A percentile compares a stretch with the other conserved stretches of the same genome.
phyloP scores from a whole-genome alignment of 2,888 invertebrate species.

The Dolichopus griseipennis region DNA sequence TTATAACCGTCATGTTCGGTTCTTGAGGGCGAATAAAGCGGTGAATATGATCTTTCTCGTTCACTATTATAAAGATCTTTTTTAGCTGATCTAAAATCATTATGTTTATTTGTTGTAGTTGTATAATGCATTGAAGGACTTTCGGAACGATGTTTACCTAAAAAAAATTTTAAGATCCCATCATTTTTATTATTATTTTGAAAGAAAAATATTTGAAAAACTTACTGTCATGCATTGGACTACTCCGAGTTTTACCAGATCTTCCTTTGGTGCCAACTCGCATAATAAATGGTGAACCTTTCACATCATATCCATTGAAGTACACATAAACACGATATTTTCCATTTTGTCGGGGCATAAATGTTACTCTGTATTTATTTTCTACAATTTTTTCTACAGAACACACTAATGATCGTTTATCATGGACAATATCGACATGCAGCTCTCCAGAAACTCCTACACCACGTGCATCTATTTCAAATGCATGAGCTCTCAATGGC shows the following conservation, averaged over 20 bases:
- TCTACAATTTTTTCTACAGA: conserved; percentile 70
- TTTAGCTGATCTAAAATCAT: conserved; percentile 35
- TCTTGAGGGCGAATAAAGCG: conserved; percentile 38
- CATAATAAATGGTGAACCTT: conserved; percentile 80
- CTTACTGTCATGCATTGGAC: conserved; percentile 49
- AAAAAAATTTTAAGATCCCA: not conserved
- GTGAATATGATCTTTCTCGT: conserved; percentile 39
- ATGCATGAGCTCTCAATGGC: conserved; percentile 79
- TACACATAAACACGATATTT: conserved; percentile 80
- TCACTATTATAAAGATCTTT: conserved; percentile 27
- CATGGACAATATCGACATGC: conserved; percentile 82
- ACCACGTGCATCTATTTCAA: conserved; percentile 64
- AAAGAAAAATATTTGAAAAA: not conserved
- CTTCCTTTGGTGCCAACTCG: conserved; percentile 68
- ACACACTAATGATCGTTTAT: conserved; percentile 74
- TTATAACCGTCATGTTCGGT: conserved; percentile 37
- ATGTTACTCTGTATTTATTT: conserved; percentile 68
- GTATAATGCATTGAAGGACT: conserved; percentile 44
- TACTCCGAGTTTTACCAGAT: conserved; percentile 47
- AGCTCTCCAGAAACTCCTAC: conserved; percentile 82
- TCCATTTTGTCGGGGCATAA: conserved; percentile 68
- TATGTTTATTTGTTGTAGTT: conserved; percentile 37
- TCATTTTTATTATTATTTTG: not conserved
- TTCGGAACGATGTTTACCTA: conserved; percentile 38
- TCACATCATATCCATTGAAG: conserved; percentile 81